A percentile compares a stretch with the other conserved stretches of the same genome.
Evolutionary conservation across 2,797 vertebrate species (phyloP).

Genomic region (Platyrinchus mystaceus): DNA sequence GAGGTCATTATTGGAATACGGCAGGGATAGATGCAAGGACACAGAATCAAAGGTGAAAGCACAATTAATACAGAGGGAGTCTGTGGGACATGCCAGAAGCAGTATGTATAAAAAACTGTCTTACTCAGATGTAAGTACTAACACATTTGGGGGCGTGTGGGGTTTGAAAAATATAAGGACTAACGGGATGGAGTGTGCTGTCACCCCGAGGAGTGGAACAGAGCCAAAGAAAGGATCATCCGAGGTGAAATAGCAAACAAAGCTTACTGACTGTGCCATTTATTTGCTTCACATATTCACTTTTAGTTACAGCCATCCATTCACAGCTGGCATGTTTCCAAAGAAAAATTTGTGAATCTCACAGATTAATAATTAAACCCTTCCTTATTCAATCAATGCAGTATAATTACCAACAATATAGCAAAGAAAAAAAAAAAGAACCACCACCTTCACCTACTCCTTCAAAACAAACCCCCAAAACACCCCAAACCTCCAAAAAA

Average conservation of each 20-base stretch:
- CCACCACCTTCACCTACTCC: background rate
- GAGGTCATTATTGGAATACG: background rate
- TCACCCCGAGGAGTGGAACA: background rate
- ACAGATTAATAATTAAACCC: conserved; percentile 30
- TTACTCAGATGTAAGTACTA: background rate
- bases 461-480: background rate
- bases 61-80: background rate
- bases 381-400: background rate
- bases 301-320: conserved; percentile 34
- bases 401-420: background rate
- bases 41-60: background rate
- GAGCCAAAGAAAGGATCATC: conserved; percentile 28
- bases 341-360: conserved; percentile 27
- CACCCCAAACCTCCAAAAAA: background rate
- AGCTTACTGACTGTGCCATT: conserved; percentile 15
- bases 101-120: background rate
- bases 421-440: background rate
- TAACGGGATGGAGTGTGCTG: background rate
- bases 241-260: conserved; percentile 31
- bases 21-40: background rate
- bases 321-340: background rate
- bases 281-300: conserved; percentile 30
- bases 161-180: background rate
- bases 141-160: background rate
- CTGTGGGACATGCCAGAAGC: background rate